A percentile compares a stretch with the other conserved stretches of the same genome.
Evolutionary conservation across 2,113 vertebrate species (phyloP).

Genomic region (Sterrhoptilus dennistouni): DNA sequence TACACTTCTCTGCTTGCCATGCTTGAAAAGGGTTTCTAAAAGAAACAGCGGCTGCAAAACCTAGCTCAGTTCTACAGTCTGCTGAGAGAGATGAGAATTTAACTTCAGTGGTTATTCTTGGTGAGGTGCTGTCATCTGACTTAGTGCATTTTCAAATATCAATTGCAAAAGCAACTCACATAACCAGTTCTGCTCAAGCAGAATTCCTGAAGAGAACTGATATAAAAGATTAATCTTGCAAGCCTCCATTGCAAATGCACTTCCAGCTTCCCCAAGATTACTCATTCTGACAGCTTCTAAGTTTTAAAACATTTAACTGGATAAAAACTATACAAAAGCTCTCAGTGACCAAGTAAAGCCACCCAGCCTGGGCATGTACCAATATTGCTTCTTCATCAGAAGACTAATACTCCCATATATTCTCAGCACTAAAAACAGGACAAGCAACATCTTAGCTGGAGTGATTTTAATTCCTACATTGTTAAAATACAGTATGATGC

Average conservation of each 20-base stretch:
- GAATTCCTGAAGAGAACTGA: neutral
- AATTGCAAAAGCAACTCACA: neutral
- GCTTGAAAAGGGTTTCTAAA: neutral
- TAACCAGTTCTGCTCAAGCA: slow-evolving; percentile 6
- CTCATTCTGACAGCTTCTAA: neutral
- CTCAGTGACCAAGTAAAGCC: neutral
- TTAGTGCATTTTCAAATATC: neutral
- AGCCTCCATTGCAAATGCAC: neutral
- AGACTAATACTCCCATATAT: neutral
- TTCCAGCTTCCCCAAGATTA: neutral
- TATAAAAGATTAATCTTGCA: neutral
- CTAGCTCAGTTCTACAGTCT: neutral
- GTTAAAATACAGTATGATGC: neutral
- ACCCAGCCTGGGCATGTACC: neutral
- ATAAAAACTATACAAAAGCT: neutral
- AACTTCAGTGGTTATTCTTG: accelerated
- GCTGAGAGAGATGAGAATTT: neutral
- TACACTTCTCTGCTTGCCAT: neutral
- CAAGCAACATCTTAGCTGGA: neutral
- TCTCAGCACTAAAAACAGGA: neutral
- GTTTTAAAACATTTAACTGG: neutral
- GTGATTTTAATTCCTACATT: neutral
- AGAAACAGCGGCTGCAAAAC: neutral
- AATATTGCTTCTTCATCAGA: neutral
- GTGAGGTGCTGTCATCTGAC: neutral